Percentiles rank a stretch among this genome's conserved stretches.
phyloP scores from a whole-genome alignment of 2,113 vertebrate species.

The Plectropomus leopardus region DNA sequence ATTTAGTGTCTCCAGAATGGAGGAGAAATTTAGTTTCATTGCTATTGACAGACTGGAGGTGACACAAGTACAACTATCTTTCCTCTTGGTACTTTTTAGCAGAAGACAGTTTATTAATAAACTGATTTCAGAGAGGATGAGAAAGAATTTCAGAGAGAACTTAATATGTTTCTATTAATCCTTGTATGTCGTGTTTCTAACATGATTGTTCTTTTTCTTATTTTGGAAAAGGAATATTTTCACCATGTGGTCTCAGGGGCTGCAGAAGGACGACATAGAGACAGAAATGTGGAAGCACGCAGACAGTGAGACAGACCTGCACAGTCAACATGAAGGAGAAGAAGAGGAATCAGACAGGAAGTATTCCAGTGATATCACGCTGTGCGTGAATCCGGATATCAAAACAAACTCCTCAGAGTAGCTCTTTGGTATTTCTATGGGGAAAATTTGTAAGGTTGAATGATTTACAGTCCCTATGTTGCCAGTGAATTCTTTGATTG shows the following conservation, averaged over 20 bases:
- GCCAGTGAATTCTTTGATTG: background rate
- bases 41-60: no score
- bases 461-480: background rate
- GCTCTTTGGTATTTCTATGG: background rate
- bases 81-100: background rate
- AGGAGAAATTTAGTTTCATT: no score
- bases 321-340: background rate
- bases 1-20: no score
- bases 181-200: background rate
- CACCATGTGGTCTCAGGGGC: slow-evolving; percentile 12
- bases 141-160: no score
- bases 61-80: no score
- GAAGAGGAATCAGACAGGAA: slow-evolving; percentile 55
- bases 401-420: slow-evolving; percentile 14
- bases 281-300: slow-evolving; percentile 78
- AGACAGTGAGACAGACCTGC: slow-evolving; percentile 45
- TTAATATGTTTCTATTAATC: background rate
- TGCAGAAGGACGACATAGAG: slow-evolving; percentile 63
- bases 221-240: slow-evolving; percentile 40
- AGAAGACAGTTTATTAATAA: background rate
- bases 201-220: background rate
- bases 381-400: slow-evolving; percentile 63
- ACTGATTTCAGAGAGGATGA: background rate
- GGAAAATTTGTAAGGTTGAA: background rate
- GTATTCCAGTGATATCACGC: slow-evolving; percentile 66